These are phyloP conservation scores for Mizuhopecten yessoensis DNA, from an alignment of 1,140 invertebrate species.

Conservation along the genomic window DNA sequence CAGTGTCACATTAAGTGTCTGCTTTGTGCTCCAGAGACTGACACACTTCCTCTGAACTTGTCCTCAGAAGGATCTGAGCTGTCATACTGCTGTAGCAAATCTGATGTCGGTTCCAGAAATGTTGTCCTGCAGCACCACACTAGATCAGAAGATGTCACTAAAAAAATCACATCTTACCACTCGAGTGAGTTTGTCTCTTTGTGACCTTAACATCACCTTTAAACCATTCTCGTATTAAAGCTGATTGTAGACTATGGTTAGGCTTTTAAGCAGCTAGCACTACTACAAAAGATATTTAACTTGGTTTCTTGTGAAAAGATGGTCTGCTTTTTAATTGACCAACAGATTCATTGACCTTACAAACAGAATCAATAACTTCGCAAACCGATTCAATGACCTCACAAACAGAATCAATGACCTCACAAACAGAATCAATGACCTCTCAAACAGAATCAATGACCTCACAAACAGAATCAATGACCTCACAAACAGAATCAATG, in stretches of 20 bases:
- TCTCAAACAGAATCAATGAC: too few species aligned
- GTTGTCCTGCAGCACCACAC: neutral
- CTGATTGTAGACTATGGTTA: neutral
- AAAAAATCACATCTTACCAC: neutral
- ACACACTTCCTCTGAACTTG: neutral
- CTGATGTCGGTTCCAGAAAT: neutral
- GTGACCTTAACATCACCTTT: neutral
- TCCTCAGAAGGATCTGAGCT: neutral
- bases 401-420: too few species aligned
- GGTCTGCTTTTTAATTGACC: too few species aligned
- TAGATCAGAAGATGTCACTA: neutral
- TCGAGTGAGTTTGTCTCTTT: neutral
- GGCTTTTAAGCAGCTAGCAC: neutral
- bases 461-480: too few species aligned
- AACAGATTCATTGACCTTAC: too few species aligned
- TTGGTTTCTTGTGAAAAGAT: too few species aligned
- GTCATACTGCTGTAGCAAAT: neutral
- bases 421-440: too few species aligned
- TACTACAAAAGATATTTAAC: neutral
- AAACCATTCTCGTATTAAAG: neutral
- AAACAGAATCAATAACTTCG: too few species aligned
- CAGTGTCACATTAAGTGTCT: neutral
- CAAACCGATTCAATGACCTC: too few species aligned
- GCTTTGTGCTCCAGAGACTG: neutral
- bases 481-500: too few species aligned